Percentiles rank a stretch among this genome's conserved stretches.
phyloP scores from a whole-genome alignment of 2,113 vertebrate genomes.

The Acanthochromis polyacanthus region DNA sequence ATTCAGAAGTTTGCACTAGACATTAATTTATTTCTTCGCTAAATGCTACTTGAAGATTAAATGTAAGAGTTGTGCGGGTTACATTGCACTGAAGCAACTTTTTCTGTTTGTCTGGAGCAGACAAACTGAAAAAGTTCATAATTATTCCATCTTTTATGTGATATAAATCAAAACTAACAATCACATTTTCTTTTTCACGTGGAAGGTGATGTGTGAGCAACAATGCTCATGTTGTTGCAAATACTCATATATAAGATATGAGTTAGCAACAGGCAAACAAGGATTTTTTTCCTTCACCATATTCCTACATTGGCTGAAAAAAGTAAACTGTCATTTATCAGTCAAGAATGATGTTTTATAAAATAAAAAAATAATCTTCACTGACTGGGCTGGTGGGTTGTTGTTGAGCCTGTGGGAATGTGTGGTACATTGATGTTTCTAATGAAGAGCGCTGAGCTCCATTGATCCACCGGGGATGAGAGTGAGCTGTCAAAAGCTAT shows the following conservation, averaged over 20 bases:
- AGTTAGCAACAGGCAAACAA: not conserved
- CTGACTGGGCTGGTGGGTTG: constrained; percentile 55
- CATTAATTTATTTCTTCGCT: constrained; percentile 10
- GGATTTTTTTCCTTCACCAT: not conserved
- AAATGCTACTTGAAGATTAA: not conserved
- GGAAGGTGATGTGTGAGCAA: not conserved
- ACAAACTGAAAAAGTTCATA: constrained; percentile 15
- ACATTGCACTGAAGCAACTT: not conserved
- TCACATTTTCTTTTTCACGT: not conserved
- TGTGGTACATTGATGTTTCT: constrained; percentile 79
- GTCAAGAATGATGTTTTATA: constrained; percentile 37
- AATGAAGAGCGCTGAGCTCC: constrained; percentile 78
- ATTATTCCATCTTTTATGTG: no score
- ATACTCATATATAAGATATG: not conserved
- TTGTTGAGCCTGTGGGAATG: constrained; percentile 74
- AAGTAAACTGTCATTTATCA: constrained; percentile 33
- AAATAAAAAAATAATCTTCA: constrained; percentile 48
- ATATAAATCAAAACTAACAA: no score
- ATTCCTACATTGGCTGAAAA: constrained; percentile 12
- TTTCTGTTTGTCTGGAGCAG: not conserved
- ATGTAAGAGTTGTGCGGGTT: not conserved
- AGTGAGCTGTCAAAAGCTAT: constrained; percentile 82
- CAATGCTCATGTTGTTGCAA: no score
- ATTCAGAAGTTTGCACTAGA: not conserved
- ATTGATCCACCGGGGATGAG: constrained; percentile 80